These are phyloP conservation scores for Thereva unica DNA, from an alignment of 2,888 invertebrate genomes.

Conservation along the genomic window DNA sequence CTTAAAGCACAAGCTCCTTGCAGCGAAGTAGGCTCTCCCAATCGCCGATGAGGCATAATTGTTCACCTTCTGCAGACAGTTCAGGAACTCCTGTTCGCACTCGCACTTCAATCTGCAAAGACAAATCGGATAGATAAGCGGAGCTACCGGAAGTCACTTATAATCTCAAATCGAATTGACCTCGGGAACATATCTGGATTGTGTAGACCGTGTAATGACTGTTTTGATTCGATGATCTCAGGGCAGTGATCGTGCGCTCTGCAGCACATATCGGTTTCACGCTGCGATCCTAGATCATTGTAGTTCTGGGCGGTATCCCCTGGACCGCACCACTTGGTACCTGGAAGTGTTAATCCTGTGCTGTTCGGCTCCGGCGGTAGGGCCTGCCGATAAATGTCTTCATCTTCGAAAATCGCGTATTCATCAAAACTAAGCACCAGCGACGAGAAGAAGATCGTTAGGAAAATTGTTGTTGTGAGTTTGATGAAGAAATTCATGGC, in stretches of 20 bases:
- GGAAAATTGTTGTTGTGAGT: too few relatives aligned
- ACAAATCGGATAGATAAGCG: constrained; percentile 5
- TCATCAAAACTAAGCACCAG: constrained; percentile 42
- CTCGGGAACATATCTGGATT: constrained; percentile 56
- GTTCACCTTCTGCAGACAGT: constrained; percentile 52
- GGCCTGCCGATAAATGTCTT: constrained; percentile 54
- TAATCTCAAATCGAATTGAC: constrained; percentile 42
- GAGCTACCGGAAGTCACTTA: not conserved
- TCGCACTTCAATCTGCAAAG: constrained; percentile 50
- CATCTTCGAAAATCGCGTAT: constrained; percentile 56
- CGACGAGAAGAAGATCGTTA: too few relatives aligned
- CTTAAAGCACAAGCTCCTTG: constrained; percentile 51
- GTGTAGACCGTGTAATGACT: constrained; percentile 49
- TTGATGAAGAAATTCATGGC: too few relatives aligned
- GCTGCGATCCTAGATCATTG: constrained; percentile 79
- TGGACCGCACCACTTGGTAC: constrained; percentile 92
- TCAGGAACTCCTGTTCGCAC: constrained; percentile 55
- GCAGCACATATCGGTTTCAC: constrained; percentile 83
- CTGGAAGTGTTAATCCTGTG: constrained; percentile 60
- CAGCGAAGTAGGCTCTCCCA: constrained; percentile 54
- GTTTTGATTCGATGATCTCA: constrained; percentile 51
- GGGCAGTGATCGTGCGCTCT: constrained; percentile 73
- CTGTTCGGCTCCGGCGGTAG: constrained; percentile 47
- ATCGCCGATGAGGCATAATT: constrained; percentile 49
- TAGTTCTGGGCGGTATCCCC: constrained; percentile 78